Evolutionary conservation across 2,888 invertebrate genomes (phyloP), one percentile per base, ranked within the genome.

Genomic region (Platycheirus albimanus): DNA sequence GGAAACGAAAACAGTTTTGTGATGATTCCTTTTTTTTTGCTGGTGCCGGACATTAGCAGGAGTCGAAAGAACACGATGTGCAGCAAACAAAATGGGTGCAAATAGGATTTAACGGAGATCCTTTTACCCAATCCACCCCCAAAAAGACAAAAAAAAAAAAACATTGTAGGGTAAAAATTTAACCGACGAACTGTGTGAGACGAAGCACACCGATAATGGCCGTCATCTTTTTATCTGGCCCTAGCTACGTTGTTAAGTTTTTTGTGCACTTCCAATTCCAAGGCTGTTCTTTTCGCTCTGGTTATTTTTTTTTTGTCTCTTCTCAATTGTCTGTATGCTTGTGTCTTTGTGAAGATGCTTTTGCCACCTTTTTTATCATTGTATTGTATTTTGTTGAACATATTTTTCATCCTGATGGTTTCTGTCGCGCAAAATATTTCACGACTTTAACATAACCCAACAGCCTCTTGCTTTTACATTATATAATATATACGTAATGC

Each of bases 211-310:
- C 71, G 71, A 81, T 81, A 83, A 78, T 83, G 69, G 72, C 38
- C 69, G 83, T 78, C 83, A 78, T 78, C 67, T 67, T 83, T 83
- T 83, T 83, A 77, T 83, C 77, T 72, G 19, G 54, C 54, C 70
- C 70, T 76, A n/a, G n/a, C 28, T 66, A 45, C 17, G 19, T 17
- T 36, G 63, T 70, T 47, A 24, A 24, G 33, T 64, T 20, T 33
- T 52, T 30, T 67, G 15, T 33, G 13, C 15, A 49, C 13, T 47
- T 47, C 63, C 43, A 8, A n/a, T 56, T 75, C 17, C 43, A 36
- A 43, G 63, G 45, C 41, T 61, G n/a, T 70, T n/a, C n/a, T n/a
- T n/a, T n/a, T n/a, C n/a, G n/a, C n/a, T n/a, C n/a, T n/a, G n/a
- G n/a, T n/a, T n/a, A n/a, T n/a, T n/a, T n/a, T 63, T 78, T 51